phyloP scores from a whole-genome alignment of 2,113 vertebrate genomes.

The Brevimyrus niger region DNA sequence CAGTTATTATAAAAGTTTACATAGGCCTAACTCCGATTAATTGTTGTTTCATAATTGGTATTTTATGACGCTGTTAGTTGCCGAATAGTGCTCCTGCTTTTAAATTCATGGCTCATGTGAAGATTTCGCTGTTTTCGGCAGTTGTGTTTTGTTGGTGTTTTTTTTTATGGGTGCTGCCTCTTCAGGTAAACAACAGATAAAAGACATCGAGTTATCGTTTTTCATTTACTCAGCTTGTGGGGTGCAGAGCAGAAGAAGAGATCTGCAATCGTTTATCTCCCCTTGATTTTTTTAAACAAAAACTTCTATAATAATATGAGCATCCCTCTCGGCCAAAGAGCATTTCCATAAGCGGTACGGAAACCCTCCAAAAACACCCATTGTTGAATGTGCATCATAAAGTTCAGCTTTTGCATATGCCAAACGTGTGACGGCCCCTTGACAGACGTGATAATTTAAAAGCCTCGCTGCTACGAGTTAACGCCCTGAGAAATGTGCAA shows the following conservation, averaged over 20 bases:
- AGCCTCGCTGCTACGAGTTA: constrained; percentile 61
- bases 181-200: background rate
- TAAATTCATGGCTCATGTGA: background rate
- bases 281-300: constrained; percentile 1
- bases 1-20: background rate
- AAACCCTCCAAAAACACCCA: constrained; percentile 33
- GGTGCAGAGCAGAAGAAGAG: background rate
- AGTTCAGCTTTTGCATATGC: constrained; percentile 54
- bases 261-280: background rate
- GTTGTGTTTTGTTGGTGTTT: background rate
- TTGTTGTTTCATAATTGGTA: background rate
- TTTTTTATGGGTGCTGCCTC: background rate
- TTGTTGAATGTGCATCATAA: constrained; percentile 42
- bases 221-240: background rate
- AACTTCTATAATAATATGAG: background rate
- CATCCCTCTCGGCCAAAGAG: constrained; percentile 26
- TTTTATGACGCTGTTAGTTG: background rate
- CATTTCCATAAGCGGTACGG: constrained; percentile 34
- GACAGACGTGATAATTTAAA: constrained; percentile 81
- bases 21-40: background rate
- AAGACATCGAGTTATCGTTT: background rate
- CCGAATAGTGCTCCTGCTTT: background rate
- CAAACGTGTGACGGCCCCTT: constrained; percentile 70
- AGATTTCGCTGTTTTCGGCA: background rate
- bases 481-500: constrained; percentile 4